Evolutionary conservation across 2,113 vertebrate species (phyloP), one percentile per base, ranked within the genome.

Genomic region (Phoenicopterus ruber): DNA sequence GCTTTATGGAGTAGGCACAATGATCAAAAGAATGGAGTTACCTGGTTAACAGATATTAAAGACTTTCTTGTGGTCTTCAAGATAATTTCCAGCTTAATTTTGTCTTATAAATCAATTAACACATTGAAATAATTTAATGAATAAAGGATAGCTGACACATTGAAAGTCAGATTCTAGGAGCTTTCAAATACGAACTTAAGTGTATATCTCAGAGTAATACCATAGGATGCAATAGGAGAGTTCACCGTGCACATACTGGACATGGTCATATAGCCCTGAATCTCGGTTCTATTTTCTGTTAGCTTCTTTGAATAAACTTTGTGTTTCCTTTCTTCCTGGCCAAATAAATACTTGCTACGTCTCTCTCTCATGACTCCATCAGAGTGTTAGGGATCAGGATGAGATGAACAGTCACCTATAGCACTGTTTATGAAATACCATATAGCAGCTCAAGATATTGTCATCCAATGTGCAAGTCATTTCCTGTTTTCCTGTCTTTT

Each of bases 381-480:
- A 94, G 54, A 82, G 46, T 17, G 32, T 55, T 83, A 92, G 76
- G 82, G 78, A 94, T 89, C 57, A 93, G 91, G 87, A 94, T 26
- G 73, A 96, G 78, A 97, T 14, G 17, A 95, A 81, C 11, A 85
- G 88, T 90, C 82, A 97, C 93, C 90, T 94, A 83, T 83, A 70
- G 69, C 38, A 86, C 81, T 22, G 13, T 86, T 97, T 97, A 96
- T 95, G 96, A 97, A 98, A 94, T 8, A 67, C 28, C 63, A 62
- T 84, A 94, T 81, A 94, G 66, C 73, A 96, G 77, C 71, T 93
- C 92, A 70, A 97, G 81, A 96, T 95, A 97, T 17, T 94, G 83
- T 97, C 61, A 3, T 95, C 67, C 84, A 96, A 86, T 0, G 10
- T 89, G 61, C 44, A 89, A 96, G 90, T 97, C 58, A 97, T 97